These are phyloP conservation scores for Neodiprion virginianus DNA, from an alignment of 1,140 invertebrate genomes.

Conservation along the genomic window DNA sequence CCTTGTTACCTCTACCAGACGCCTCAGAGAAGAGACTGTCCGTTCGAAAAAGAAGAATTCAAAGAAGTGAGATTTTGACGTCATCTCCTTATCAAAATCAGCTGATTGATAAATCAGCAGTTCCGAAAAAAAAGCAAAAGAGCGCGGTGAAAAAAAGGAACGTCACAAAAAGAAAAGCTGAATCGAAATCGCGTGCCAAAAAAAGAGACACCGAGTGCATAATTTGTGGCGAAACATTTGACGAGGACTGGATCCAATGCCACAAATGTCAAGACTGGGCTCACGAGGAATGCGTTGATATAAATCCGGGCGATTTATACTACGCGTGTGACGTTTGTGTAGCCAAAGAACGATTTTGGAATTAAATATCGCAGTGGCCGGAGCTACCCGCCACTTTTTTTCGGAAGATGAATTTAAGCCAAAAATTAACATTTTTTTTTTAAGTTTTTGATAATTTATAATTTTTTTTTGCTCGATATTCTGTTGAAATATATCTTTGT, in stretches of 20 bases:
- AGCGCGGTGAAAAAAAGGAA: neutral
- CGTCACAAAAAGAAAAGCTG: neutral
- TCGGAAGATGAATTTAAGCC: neutral
- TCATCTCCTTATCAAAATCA: constrained; percentile 16
- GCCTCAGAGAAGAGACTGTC: neutral
- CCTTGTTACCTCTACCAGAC: neutral
- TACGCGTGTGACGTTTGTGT: constrained; percentile 11
- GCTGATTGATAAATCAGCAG: constrained; percentile 8
- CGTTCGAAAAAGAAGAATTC: neutral
- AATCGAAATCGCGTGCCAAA: neutral
- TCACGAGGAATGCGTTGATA: neutral
- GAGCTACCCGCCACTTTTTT: neutral
- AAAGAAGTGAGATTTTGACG: constrained; percentile 19
- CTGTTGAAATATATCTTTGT: constrained; percentile 6
- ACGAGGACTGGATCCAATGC: constrained; percentile 4
- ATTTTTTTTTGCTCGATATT: constrained; percentile 12
- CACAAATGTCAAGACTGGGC: neutral
- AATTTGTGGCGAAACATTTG: neutral
- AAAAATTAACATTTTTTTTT: constrained; percentile 12
- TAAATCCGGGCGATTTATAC: constrained; percentile 13
- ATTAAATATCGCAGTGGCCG: too few species aligned
- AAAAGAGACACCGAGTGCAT: neutral
- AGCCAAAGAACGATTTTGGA: constrained; percentile 5
- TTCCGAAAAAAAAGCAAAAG: constrained; percentile 4
- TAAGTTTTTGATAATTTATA: constrained; percentile 12